phyloP scores from a whole-genome alignment of 2,113 vertebrate genomes.

The Phycodurus eques region DNA sequence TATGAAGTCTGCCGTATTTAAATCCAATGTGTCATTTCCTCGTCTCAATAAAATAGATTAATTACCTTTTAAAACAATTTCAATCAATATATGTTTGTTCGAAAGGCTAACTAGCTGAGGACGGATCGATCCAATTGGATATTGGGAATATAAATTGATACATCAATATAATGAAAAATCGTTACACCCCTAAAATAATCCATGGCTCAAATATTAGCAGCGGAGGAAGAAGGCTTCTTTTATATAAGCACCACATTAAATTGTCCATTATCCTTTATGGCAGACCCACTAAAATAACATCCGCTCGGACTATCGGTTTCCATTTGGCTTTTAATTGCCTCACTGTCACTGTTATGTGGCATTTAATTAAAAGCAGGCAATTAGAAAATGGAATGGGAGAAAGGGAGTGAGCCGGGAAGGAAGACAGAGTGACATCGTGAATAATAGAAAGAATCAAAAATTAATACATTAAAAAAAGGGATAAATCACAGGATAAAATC shows the following conservation, averaged over 20 bases:
- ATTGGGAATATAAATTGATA: too few relatives aligned
- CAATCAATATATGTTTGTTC: too few relatives aligned
- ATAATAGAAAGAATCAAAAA: slow-evolving; percentile 49
- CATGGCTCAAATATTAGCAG: not conserved
- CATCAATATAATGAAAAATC: not conserved
- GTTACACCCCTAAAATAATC: not conserved
- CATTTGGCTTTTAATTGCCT: slow-evolving; percentile 63
- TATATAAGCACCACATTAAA: not conserved
- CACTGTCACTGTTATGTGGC: slow-evolving; percentile 58
- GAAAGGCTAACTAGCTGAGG: too few relatives aligned
- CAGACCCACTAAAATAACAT: slow-evolving; percentile 1
- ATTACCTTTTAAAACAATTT: too few relatives aligned
- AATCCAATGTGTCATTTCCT: too few relatives aligned
- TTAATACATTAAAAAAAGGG: too few relatives aligned
- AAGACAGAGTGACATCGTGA: slow-evolving; percentile 38
- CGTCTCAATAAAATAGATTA: too few relatives aligned
- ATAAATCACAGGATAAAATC: slow-evolving; percentile 16
- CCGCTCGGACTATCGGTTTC: slow-evolving; percentile 41
- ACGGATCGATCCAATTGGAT: too few relatives aligned
- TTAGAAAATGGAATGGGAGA: slow-evolving; percentile 71
- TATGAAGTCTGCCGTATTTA: too few relatives aligned
- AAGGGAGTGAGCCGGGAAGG: slow-evolving; percentile 48
- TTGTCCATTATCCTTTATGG: not conserved
- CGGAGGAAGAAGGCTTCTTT: not conserved
- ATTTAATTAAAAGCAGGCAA: slow-evolving; percentile 76